These are phyloP conservation scores for Limnephilus lunatus DNA, from an alignment of 2,888 invertebrate species.

Conservation along the genomic window DNA sequence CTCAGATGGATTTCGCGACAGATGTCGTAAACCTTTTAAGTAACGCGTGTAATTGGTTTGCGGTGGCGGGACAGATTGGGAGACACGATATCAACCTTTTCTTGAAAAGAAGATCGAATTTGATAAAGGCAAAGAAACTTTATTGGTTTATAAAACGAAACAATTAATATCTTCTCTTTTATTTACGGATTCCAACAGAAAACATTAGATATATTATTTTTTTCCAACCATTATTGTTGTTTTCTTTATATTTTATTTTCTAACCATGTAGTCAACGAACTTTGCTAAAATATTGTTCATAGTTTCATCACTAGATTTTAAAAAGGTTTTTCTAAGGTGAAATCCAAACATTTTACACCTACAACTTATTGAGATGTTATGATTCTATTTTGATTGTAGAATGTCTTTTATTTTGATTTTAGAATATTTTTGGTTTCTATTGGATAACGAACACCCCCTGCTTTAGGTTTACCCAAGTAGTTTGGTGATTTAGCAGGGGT, in stretches of 20 bases:
- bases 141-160: neutral
- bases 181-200: neutral
- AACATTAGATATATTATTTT: neutral
- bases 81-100: neutral
- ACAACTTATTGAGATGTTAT: too few relatives aligned
- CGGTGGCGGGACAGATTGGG: neutral
- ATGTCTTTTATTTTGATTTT: too few relatives aligned
- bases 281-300: neutral
- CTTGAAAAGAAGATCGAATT: neutral
- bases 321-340: too few relatives aligned
- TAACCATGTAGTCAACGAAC: neutral
- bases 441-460: too few relatives aligned
- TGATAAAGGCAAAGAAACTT: neutral
- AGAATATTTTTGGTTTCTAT: too few relatives aligned
- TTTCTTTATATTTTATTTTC: neutral
- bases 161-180: neutral
- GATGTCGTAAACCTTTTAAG: slow-evolving; percentile 50
- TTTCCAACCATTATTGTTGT: neutral
- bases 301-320: too few relatives aligned
- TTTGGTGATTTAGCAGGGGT: too few relatives aligned
- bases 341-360: too few relatives aligned
- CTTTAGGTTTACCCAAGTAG: too few relatives aligned
- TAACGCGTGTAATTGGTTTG: neutral
- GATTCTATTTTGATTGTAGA: too few relatives aligned
- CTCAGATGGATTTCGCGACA: slow-evolving; percentile 56